Percentiles rank a stretch among this genome's conserved stretches.
phyloP scores from a whole-genome alignment of 2,888 invertebrate species.

The Rotaria macrura region DNA sequence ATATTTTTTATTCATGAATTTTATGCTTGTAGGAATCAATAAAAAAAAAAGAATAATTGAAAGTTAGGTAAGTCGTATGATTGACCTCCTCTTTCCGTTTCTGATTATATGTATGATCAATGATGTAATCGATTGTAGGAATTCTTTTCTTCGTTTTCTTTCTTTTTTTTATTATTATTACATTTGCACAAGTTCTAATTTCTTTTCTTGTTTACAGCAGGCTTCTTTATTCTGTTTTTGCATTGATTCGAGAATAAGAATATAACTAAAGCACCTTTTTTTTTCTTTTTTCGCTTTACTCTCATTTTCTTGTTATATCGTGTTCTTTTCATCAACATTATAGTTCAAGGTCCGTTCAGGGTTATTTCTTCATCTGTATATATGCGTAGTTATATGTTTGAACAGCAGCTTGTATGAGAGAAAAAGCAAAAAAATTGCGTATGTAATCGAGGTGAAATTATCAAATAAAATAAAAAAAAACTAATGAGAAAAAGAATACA shows the following conservation, averaged over 20 bases:
- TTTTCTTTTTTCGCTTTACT: neutral
- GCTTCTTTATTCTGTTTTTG: neutral
- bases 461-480: neutral
- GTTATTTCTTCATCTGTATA: constrained; percentile 2
- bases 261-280: neutral
- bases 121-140: neutral
- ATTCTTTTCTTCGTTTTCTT: neutral
- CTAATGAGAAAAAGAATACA: neutral
- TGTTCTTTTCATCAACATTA: neutral
- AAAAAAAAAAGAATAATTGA: neutral
- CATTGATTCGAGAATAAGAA: neutral
- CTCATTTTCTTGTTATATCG: neutral
- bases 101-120: neutral
- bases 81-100: neutral
- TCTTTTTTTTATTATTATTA: neutral
- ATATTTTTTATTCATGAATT: neutral
- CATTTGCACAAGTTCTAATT: neutral
- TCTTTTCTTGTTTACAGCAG: neutral
- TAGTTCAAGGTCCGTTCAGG: constrained; percentile 12
- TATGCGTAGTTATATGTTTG: neutral
- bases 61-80: neutral
- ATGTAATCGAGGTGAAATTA: neutral
- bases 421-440: constrained; percentile 10
- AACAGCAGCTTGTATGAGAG: neutral
- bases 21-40: neutral